Evolutionary conservation across 2,888 invertebrate genomes (phyloP).

Genomic region (Steromphala cineraria): DNA sequence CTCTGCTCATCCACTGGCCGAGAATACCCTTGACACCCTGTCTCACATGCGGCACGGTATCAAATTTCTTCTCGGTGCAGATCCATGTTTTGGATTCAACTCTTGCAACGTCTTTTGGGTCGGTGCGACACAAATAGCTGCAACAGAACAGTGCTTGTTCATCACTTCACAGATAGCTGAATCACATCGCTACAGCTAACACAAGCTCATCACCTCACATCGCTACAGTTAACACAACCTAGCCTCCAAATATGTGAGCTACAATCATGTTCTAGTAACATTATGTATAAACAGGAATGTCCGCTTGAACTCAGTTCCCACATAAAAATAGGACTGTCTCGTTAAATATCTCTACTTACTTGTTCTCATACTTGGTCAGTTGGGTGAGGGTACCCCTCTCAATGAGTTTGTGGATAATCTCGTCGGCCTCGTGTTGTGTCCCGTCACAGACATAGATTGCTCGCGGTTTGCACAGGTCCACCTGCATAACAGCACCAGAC

Average conservation of each 20-base stretch:
- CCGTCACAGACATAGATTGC: conserved; percentile 95
- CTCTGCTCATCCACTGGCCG: conserved; percentile 93
- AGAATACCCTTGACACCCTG: conserved; percentile 89
- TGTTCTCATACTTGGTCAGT: conserved; percentile 92
- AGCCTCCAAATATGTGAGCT: no score
- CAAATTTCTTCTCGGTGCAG: conserved; percentile 87
- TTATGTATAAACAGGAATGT: no score
- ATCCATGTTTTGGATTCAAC: conserved; percentile 98
- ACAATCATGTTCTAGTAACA: no score
- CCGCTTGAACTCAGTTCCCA: no score
- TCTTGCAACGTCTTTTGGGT: conserved; percentile 97
- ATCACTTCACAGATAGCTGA: background rate
- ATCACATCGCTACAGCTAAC: no score
- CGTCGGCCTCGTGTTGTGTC: conserved; percentile 86
- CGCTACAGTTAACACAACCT: no score
- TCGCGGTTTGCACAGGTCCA: conserved; percentile 86
- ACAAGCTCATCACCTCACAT: no score
- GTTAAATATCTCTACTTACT: conserved; percentile 78
- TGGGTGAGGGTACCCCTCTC: conserved; percentile 86
- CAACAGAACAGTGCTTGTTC: conserved; percentile 24
- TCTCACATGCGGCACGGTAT: conserved; percentile 88
- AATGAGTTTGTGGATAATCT: conserved; percentile 84
- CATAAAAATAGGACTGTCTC: no score
- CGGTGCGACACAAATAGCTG: conserved; percentile 94
- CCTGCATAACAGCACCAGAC: conserved; percentile 39